Conservation (phyloP, 2,113 vertebrate genomes). For the Cyanoderma ruficeps region DNA sequence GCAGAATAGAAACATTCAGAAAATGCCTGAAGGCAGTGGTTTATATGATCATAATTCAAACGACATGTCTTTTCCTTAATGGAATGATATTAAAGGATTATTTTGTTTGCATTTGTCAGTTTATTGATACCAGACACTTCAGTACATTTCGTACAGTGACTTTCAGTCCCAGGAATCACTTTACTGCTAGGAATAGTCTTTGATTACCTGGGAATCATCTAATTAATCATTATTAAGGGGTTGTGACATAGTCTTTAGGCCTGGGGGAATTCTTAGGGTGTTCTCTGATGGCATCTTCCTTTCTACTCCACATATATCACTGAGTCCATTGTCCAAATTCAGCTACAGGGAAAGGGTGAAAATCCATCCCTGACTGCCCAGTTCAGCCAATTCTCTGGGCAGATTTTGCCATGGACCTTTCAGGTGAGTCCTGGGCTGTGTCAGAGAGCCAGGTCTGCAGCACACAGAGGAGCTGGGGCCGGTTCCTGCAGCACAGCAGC, state of each 20-base stretch:
- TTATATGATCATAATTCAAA: background rate
- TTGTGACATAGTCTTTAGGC: background rate
- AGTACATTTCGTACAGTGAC: background rate
- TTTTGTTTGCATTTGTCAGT: background rate
- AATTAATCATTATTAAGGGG: background rate
- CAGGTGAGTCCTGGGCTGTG: background rate
- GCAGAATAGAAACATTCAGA: background rate
- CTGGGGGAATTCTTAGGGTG: background rate
- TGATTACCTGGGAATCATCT: background rate
- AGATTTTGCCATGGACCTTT: background rate
- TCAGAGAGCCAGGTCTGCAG: background rate
- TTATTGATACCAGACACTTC: background rate
- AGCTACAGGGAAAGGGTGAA: background rate
- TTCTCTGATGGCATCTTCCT: background rate
- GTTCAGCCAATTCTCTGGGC: background rate
- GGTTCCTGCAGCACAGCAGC: background rate
- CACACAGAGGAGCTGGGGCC: rapidly evolving
- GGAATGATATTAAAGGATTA: background rate
- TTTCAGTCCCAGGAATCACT: background rate
- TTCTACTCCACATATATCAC: background rate
- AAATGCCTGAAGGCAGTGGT: background rate
- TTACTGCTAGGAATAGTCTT: background rate
- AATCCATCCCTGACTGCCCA: background rate
- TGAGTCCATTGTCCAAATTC: background rate
- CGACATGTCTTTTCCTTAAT: background rate